Conservation (phyloP, 2,797 vertebrate species). For the Myotis findleyi region DNA sequence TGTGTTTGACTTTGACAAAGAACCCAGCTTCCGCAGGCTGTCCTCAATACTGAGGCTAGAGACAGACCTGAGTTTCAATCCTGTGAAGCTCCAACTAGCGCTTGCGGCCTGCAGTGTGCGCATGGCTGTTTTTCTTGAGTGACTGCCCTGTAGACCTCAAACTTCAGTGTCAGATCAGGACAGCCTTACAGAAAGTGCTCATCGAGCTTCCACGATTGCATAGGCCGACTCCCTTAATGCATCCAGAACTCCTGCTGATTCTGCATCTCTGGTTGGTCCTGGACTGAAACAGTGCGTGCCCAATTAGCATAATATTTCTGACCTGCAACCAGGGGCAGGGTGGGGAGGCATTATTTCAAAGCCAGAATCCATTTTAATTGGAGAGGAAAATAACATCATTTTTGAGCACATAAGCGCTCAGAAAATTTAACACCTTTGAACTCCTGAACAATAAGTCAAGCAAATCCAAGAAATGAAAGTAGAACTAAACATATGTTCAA, state of each 20-base stretch:
- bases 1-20: not conserved
- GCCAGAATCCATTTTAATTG: slow-evolving; percentile 11
- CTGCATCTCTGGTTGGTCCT: not conserved
- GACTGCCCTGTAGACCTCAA: not conserved
- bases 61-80: not conserved
- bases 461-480: not conserved
- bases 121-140: not conserved
- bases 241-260: not conserved
- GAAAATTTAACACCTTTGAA: not conserved
- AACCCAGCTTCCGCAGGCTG: not conserved
- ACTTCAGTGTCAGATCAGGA: not conserved
- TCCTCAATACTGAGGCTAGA: not conserved
- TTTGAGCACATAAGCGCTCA: not conserved
- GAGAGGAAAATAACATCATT: slow-evolving; percentile 15
- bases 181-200: not conserved
- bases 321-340: not conserved
- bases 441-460: not conserved
- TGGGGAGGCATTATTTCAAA: not conserved
- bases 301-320: not conserved
- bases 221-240: not conserved
- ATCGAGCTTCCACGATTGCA: not conserved
- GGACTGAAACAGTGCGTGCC: not conserved
- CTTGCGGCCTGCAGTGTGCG: not conserved
- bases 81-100: not conserved
- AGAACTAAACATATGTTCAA: slow-evolving; percentile 17